Percentiles rank a stretch among this genome's conserved stretches.
These are phyloP conservation scores for Semnornis frantzii DNA, from an alignment of 2,113 vertebrate species.

Conservation along the genomic window DNA sequence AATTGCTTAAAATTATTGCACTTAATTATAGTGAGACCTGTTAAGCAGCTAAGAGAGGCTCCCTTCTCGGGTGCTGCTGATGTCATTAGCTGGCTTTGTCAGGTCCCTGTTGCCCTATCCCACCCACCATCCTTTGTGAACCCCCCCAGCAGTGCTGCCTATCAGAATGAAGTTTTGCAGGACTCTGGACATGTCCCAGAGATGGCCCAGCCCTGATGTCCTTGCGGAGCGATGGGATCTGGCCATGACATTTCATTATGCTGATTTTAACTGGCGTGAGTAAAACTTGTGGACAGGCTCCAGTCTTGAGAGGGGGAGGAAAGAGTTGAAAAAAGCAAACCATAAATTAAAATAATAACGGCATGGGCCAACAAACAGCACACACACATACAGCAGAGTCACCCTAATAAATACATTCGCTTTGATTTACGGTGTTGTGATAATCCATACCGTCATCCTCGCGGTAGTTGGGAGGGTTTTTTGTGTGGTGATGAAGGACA, in stretches of 20 bases:
- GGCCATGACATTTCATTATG: slow-evolving; percentile 69
- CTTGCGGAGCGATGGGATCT: neutral
- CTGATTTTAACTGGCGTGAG: slow-evolving; percentile 66
- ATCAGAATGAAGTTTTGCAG: rapidly evolving
- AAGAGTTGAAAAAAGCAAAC: slow-evolving; percentile 13
- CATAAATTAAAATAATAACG: slow-evolving; percentile 68
- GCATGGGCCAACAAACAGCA: slow-evolving; percentile 57
- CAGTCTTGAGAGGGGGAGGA: neutral
- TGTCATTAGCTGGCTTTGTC: rapidly evolving
- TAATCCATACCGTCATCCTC: slow-evolving; percentile 32
- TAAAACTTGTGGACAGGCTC: slow-evolving; percentile 60
- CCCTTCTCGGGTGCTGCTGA: neutral
- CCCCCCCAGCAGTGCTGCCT: neutral
- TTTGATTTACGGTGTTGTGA: slow-evolving; percentile 49
- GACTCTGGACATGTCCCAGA: neutral
- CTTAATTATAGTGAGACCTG: neutral
- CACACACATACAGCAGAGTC: slow-evolving; percentile 2
- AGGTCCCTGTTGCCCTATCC: rapidly evolving
- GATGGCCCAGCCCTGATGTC: neutral
- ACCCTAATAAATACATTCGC: slow-evolving; percentile 53
- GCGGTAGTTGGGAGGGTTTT: neutral
- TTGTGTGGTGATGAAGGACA: slow-evolving; percentile 52
- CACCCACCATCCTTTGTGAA: rapidly evolving
- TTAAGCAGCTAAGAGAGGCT: neutral
- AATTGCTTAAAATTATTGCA: neutral